Evolutionary conservation across 1,140 invertebrate genomes (phyloP), one percentile per base, ranked within the genome.

Genomic region (Maniola jurtina): DNA sequence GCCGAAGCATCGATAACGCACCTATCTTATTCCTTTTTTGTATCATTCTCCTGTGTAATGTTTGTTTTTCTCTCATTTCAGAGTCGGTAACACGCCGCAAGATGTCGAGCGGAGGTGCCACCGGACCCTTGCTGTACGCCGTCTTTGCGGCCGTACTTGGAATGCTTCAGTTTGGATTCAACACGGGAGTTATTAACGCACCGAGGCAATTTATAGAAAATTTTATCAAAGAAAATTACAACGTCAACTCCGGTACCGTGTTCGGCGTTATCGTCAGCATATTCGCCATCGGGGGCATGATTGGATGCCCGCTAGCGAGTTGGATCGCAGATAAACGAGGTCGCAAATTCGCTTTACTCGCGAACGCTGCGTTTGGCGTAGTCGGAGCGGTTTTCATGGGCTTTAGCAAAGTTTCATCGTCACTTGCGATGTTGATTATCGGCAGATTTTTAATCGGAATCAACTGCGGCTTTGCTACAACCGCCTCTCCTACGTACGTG

Each of bases 91-190:
- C 73, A 47, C 70, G 48, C 11, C 57, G 61, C 56, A 72, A 79
- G 47, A 90, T 90, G 84, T 66, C 81, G 61, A 76, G 76, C 61
- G 83, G 84, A 42, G 96, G 96, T 67, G 92, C 98, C 74, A 99
- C 98, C 64, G 95, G 96, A 80, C 96, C 97, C 91, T 93, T 99
- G 79, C 95, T 96, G 72, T 98, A 98, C 90, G 95, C 98, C 72
- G 98, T 99, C 88, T 94, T 97, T 79, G 95, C 98, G 63, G 97
- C 98, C 61, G 97, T 98, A 70, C 94, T 99, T 73, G 96, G 99
- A 15, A 99, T 99, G 96, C 94, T 99, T 78, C 98, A 99, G 91
- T 99, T 99, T 91, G 99, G 99, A 72, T 99, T 98, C 93, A 99
- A 99, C 89, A 99, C 98, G 9, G 98, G 98, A 72, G 98, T 99